Base-by-base conservation (phyloP, 2,888 invertebrate species). In the Heteromurus nitidus region DNA sequence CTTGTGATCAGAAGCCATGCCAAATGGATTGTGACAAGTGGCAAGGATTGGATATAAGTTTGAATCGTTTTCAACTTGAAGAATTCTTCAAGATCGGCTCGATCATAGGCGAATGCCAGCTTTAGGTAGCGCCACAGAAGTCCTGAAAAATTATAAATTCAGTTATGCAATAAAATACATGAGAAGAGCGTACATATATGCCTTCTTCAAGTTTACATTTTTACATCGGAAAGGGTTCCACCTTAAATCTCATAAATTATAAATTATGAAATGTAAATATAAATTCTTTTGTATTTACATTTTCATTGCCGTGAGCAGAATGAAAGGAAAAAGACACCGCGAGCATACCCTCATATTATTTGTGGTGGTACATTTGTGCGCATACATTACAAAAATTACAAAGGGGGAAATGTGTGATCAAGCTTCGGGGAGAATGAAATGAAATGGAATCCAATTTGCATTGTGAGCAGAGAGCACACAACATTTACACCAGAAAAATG, bases 121-220 rank as follows among this genome's bases (percentile, higher is more conserved):
- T 88, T 88, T 36, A 88, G 82, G 83, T 85, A 88, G 42, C 88
- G 87, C 88, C 88, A 88, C 36, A 87, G 72, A 30, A 87, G 77
- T 68, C 87, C 88, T 86, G 74, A 30, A n/a, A n/a, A n/a, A n/a
- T n/a, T n/a, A n/a, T n/a, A n/a, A n/a, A n/a, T n/a, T n/a, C n/a
- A n/a, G n/a, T n/a, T 18, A 18, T 28, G 60, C 31, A 44, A 22
- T 20, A 20, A 58, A 50, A 36, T 31, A 36, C 36, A 11, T n/a
- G n/a, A n/a, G n/a, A n/a, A n/a, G n/a, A n/a, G n/a, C n/a, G n/a
- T n/a, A n/a, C n/a, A n/a, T n/a, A n/a, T n/a, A n/a, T 55, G 22
- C 20, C n/a, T 3, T 20, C 50, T 47, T 69, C 1, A 55, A 24
- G 18, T 31, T 28, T 31, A 42, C 30, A 16, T 20, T 28, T 3